Base-by-base conservation (phyloP, 2,888 invertebrate genomes). In the Hydropsyche betteni region DNA sequence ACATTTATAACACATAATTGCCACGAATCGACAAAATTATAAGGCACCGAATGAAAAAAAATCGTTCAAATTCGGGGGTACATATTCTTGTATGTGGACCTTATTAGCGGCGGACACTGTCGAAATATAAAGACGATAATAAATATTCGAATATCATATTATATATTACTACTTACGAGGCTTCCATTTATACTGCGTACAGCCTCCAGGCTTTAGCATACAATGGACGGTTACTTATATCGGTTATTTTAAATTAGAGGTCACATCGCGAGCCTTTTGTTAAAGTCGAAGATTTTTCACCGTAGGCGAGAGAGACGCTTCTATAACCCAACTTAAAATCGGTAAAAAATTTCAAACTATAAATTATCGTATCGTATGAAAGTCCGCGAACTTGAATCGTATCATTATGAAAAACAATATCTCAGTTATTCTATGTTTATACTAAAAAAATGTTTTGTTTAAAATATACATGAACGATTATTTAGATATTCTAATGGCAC, bases 141-240 rank as follows among this genome's bases (percentile, higher is more conserved):
- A 69, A 69, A 69, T 69, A 69, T 69, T 16, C 69, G 51, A 10
- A 44, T 50, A 36, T 69, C 51, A 44, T 50, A 36, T 69, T 69
- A 69, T 69, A 44, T 44, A 44, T 44, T 44, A 50, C 69, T 44
- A 50, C 69, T 16, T 70, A 70, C 24, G 53, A 33, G 53, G 52
- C 70, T 70, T 53, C 24, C 34, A 70, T 69, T 69, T 50, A 44
- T 44, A 53, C n/a, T 52, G 34, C 34, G 34, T 36, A 36, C 70
- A 36, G 70, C 69, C 69, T 70, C 51, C 52, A 53, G 70, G 70
- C 53, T 70, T 70, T 34, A 70, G 52, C 53, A 70, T 52, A 70
- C 70, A 70, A 70, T 70, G 53, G 70, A 53, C 70, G 16, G 70
- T 70, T 70, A 70, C 51, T 70, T 70, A 70, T 53, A 70, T 53